phyloP scores from a whole-genome alignment of 2,888 invertebrate genomes.

The Halocaridina rubra region DNA sequence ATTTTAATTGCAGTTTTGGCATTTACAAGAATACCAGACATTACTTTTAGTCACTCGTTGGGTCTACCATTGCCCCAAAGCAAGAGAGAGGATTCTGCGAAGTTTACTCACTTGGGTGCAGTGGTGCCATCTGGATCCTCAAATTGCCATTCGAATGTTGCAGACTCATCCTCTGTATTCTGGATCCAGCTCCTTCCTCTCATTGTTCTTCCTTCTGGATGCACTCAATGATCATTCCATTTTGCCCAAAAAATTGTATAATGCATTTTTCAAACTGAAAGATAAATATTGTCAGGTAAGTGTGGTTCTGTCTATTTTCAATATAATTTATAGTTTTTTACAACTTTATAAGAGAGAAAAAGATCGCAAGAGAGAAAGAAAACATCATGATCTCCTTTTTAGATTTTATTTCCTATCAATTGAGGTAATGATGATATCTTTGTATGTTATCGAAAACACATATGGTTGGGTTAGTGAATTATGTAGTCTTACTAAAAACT shows the following conservation, averaged over 20 bases:
- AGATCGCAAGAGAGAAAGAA: too few relatives aligned
- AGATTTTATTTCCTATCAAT: too few relatives aligned
- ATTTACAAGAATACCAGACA: conserved; percentile 67
- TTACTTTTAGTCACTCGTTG: conserved; percentile 73
- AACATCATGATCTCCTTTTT: too few relatives aligned
- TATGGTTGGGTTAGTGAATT: too few relatives aligned
- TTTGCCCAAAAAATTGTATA: conserved; percentile 12
- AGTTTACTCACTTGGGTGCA: conserved; percentile 72
- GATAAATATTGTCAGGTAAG: conserved; percentile 50
- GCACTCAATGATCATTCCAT: conserved; percentile 46
- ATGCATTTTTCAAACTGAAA: conserved; percentile 30
- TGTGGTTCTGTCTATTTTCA: too few relatives aligned
- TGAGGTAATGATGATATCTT: too few relatives aligned
- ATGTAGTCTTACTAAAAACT: too few relatives aligned
- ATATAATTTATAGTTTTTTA: too few relatives aligned
- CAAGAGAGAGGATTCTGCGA: conserved; percentile 73
- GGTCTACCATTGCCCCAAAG: conserved; percentile 71
- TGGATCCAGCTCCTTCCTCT: conserved; percentile 12
- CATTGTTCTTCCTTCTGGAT: conserved; percentile 51
- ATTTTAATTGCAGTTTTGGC: conserved; percentile 63
- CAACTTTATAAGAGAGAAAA: too few relatives aligned
- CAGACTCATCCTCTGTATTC: conserved; percentile 49
- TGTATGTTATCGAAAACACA: too few relatives aligned
- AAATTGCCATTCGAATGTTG: conserved; percentile 30
- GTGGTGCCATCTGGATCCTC: conserved; percentile 71